Evolutionary conservation across 2,797 vertebrate species (phyloP).

Genomic region (Yasuhikotakia modesta): DNA sequence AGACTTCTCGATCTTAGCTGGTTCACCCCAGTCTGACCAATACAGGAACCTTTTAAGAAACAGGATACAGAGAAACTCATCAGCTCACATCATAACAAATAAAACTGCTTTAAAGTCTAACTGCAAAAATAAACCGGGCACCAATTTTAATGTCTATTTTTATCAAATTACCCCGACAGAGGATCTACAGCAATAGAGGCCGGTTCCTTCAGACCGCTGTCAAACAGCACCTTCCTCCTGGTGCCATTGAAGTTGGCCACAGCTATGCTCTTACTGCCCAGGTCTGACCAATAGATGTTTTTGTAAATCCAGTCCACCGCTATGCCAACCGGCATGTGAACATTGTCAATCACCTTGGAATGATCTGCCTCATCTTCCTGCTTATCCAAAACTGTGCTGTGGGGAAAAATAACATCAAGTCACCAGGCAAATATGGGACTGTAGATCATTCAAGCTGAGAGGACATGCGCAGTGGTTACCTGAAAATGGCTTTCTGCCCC

Average conservation of each 20-base stretch:
- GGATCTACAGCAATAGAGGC: slow-evolving; percentile 95
- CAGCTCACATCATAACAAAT: too few species aligned
- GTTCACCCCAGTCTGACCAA: slow-evolving; percentile 99
- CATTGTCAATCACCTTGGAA: slow-evolving; percentile 84
- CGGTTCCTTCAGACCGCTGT: slow-evolving; percentile 86
- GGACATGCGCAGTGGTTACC: slow-evolving; percentile 74
- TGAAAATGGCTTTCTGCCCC: slow-evolving; percentile 92
- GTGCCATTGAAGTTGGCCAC: slow-evolving; percentile 89
- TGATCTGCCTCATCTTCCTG: slow-evolving; percentile 78
- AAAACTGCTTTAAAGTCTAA: background rate
- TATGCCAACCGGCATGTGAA: slow-evolving; percentile 90
- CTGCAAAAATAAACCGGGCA: background rate
- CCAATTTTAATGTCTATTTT: background rate
- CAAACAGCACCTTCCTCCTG: slow-evolving; percentile 88
- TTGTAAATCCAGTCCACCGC: slow-evolving; percentile 98
- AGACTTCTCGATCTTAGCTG: slow-evolving; percentile 97
- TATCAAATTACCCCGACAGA: slow-evolving; percentile 83
- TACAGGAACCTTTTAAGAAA: slow-evolving; percentile 84
- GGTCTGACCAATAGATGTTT: slow-evolving; percentile 95
- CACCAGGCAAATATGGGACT: background rate
- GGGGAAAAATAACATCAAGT: background rate
- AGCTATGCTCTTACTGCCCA: slow-evolving; percentile 87
- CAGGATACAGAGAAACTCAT: background rate
- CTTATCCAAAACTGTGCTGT: slow-evolving; percentile 87
- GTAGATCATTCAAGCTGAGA: background rate